These are phyloP conservation scores for Cydia fagiglandana DNA, from an alignment of 1,140 invertebrate genomes.

Conservation along the genomic window DNA sequence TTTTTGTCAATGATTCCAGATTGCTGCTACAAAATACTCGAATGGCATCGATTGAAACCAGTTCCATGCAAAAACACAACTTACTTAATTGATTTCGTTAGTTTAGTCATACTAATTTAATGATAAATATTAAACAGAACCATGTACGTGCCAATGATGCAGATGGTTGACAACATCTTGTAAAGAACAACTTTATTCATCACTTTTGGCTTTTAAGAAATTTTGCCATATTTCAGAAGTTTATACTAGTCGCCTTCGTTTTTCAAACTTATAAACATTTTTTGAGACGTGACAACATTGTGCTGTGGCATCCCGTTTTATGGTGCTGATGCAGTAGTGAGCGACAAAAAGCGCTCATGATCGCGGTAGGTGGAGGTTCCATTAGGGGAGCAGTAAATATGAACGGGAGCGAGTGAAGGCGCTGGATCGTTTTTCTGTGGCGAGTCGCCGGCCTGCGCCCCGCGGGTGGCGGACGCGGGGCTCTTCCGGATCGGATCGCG, in stretches of 20 bases:
- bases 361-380: conserved; percentile 51
- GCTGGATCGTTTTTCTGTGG: conserved; percentile 49
- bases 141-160: conserved; percentile 62
- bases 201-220: neutral
- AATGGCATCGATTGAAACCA: conserved; percentile 59
- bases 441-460: conserved; percentile 47
- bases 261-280: neutral
- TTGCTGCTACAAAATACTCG: conserved; percentile 51
- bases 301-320: conserved; percentile 8
- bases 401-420: conserved; percentile 53
- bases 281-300: neutral
- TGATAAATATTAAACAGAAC: conserved; percentile 70
- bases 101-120: conserved; percentile 73
- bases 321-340: neutral
- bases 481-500: neutral
- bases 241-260: neutral
- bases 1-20: conserved; percentile 35
- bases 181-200: neutral
- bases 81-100: conserved; percentile 75
- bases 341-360: conserved; percentile 57
- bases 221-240: neutral
- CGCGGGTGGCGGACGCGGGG: conserved; percentile 60
- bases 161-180: conserved; percentile 58
- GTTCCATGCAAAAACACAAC: conserved; percentile 59
- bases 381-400: conserved; percentile 38